A percentile compares a stretch with the other conserved stretches of the same genome.
Conservation (phyloP, 2,797 vertebrate genomes). For the Yasuhikotakia modesta region DNA sequence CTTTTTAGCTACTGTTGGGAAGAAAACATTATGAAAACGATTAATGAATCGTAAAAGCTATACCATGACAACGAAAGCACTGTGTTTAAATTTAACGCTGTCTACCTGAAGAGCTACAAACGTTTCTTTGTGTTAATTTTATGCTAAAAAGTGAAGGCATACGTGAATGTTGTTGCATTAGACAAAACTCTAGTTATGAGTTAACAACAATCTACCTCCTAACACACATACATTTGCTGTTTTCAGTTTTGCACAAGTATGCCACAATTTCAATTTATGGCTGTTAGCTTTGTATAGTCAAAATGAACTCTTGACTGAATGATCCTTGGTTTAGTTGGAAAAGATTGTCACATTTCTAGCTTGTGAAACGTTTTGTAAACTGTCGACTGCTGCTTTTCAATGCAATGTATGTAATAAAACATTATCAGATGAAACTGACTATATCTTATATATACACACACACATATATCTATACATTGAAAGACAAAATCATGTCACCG, state of each 20-base stretch:
- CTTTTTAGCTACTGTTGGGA: background rate
- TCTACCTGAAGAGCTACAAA: slow-evolving; percentile 1
- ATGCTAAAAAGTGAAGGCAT: background rate
- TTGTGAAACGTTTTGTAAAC: background rate
- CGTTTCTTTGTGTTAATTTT: background rate
- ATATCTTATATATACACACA: no score
- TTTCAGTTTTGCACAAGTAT: background rate
- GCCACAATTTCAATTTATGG: background rate
- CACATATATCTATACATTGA: background rate
- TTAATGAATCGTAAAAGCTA: background rate
- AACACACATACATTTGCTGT: slow-evolving; percentile 9
- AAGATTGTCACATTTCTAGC: background rate
- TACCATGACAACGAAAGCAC: background rate
- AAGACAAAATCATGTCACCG: background rate
- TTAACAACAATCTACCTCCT: slow-evolving; percentile 70
- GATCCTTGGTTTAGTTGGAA: background rate
- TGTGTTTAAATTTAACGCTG: background rate
- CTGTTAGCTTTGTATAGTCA: background rate
- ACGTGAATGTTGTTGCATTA: background rate
- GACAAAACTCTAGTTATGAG: background rate
- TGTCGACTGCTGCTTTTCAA: slow-evolving; percentile 10
- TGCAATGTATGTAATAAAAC: slow-evolving; percentile 45
- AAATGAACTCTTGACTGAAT: no score
- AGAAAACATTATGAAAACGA: background rate
- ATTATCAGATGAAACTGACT: background rate